Base-by-base conservation (phyloP, 30 jellyfish, hydroid and myxozoan species). In the Aurelia sp. region DNA sequence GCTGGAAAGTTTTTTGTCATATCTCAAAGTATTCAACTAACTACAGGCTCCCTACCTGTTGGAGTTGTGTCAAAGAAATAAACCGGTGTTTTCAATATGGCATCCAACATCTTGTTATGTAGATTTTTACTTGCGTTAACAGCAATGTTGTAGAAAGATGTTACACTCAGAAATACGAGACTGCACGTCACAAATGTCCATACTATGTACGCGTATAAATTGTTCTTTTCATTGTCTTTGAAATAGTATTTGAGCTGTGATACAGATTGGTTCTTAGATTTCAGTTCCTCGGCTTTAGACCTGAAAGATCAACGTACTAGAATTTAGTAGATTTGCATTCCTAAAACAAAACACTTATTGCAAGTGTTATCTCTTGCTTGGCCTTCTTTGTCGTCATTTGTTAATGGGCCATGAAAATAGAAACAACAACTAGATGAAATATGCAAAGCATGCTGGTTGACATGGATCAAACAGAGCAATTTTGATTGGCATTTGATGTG, bases 21-120 rank as follows among this genome's bases (percentile, higher is more conserved):
- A 37, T 37, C 9, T 37, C 48, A 3, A 3, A 37, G 9, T 7
- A 37, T 2, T 7, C 11, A 37, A 37, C 10, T 7, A 37, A 37
- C 9, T 10, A 37, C 4, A 3, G 50, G 4, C 10, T 37, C 50
- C 50, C 51, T 35, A 88, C 96, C 89, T 23, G 80, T n/a, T 12
- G 74, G 90, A 18, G 88, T 89, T 20, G 90, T 57, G 23, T 89
- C 94, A 52, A 89, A 89, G 92, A 88, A 88, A 62, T 79, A 74
- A 61, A 88, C 48, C 0, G 96, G 89, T 15, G 96, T 86, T 61
- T 79, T 79, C 33, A 88, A 64, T 52, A 88, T 73, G 31, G 96
- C 87, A n/a, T 65, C 27, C 4, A 79, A 27, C 96, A 88, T 88
- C 58, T 16, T 62, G 73, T 78, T 63, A 30, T 88, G 96, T 3